A percentile compares a stretch with the other conserved stretches of the same genome.
Evolutionary conservation across 37 sponge, comb jelly and placozoan genomes (phyloP).

Genomic region (Chondrosia reniformis): DNA sequence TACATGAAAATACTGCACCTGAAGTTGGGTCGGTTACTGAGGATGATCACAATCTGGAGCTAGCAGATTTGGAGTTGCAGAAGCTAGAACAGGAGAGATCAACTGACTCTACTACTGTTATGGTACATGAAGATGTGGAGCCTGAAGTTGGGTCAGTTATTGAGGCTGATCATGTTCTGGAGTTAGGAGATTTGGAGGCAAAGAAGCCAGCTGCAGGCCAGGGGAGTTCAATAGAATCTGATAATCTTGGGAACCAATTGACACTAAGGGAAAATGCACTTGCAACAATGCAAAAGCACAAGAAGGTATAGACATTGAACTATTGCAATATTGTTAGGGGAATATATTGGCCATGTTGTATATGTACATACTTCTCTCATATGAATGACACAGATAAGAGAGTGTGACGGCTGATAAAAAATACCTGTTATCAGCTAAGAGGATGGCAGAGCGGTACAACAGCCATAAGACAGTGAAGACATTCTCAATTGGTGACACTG

Average conservation of each 20-base stretch:
- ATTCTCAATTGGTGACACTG: too few relatives aligned
- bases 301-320: background rate
- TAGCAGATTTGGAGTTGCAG: background rate
- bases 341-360: too few relatives aligned
- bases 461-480: conserved; percentile 1
- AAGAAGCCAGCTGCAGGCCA: too few relatives aligned
- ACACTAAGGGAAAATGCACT: background rate
- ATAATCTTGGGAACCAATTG: too few relatives aligned
- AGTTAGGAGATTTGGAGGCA: too few relatives aligned
- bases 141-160: too few relatives aligned
- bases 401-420: background rate
- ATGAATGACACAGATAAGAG: background rate
- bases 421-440: background rate
- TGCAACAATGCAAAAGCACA: too few relatives aligned
- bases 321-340: too few relatives aligned
- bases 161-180: too few relatives aligned
- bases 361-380: background rate
- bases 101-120: too few relatives aligned
- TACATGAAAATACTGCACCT: background rate
- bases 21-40: background rate
- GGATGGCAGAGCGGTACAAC: conserved; percentile 10
- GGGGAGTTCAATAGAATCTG: too few relatives aligned
- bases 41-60: background rate
- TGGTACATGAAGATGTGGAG: too few relatives aligned
- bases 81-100: background rate